Base-by-base conservation (phyloP, 1,140 invertebrate genomes). In the Coptotermes formosanus region DNA sequence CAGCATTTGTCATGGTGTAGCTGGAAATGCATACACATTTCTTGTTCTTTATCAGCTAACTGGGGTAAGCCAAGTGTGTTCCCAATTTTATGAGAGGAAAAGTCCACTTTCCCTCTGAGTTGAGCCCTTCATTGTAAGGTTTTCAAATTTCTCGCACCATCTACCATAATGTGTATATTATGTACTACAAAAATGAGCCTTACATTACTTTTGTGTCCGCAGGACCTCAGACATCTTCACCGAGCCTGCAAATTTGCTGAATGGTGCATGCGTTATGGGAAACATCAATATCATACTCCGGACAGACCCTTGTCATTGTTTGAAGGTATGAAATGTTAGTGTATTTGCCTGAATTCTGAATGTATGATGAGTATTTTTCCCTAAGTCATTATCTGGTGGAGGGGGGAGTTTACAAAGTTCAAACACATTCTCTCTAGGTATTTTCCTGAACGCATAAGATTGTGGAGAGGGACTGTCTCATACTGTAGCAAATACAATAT, bases 1-100 rank as follows among this genome's bases (percentile, higher is more conserved):
- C 90, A 95, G 97, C 84, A 91, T 99, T 11, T 99, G 98, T 90
- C 98, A 99, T 90, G 98, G 98, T 4, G 94, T 96, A 30, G 92
- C 97, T 89, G 98, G 98, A 87, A 99, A 99, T 92, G 97, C 94
- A 30, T 99, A 98, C 90, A 93, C 95, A 21, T 97, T 99, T 89
- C 91, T 99, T 23, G 91, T 94, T 87, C 90, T 99, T 1, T 98
- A 95, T 90, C 95, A 97, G 90, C 89, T 94, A 25, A 98, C 97
- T 4, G 92, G 94, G 89, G 96, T 97, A 90, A 89, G 89, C 85
- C 44, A 38, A 12, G 23, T 44, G 19, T 52, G 12, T 59, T 2
- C 14, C 55, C 14, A 38, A 38, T 38, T 38, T 38, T 38, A 38
- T 38, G 52, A 82, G 4, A 38, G 19, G n/a, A 32, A 82, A 82